phyloP scores from a whole-genome alignment of 2,113 vertebrate genomes.

The Ptychochromis oligacanthus region DNA sequence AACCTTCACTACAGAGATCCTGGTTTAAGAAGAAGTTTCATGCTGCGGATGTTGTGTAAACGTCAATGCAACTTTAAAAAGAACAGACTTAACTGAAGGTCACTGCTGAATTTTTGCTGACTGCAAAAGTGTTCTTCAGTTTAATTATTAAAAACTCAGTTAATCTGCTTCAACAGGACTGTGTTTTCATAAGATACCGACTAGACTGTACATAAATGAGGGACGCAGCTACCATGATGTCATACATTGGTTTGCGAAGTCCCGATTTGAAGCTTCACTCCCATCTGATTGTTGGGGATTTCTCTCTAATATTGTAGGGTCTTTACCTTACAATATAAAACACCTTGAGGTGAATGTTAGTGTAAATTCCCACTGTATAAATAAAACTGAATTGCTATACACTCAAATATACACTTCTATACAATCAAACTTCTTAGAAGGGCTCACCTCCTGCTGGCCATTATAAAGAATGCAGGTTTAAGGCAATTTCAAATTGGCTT shows the following conservation, averaged over 20 bases:
- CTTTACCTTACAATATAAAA: rapidly evolving
- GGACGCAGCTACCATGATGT: background rate
- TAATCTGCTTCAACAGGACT: background rate
- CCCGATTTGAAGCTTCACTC: rapidly evolving
- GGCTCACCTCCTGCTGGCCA: too few relatives aligned
- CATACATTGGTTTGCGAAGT: background rate
- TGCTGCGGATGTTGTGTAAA: background rate
- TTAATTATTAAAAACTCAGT: background rate
- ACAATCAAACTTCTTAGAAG: background rate
- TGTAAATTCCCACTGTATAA: too few relatives aligned
- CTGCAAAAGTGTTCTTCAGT: rapidly evolving
- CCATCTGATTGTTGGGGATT: background rate
- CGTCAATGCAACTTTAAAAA: background rate
- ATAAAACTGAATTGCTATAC: background rate
- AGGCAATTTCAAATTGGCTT: too few relatives aligned
- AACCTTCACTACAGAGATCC: slow-evolving; percentile 26
- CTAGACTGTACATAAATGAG: background rate
- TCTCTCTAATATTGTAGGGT: rapidly evolving
- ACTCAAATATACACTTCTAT: background rate
- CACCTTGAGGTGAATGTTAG: too few relatives aligned
- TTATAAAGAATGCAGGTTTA: too few relatives aligned
- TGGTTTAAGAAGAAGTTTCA: background rate
- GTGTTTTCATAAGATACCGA: background rate
- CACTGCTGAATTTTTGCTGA: background rate
- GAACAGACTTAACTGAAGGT: background rate